A percentile compares a stretch with the other conserved stretches of the same genome.
Evolutionary conservation across 2,797 vertebrate species (phyloP).

Genomic region (Loris lydekkerianus): DNA sequence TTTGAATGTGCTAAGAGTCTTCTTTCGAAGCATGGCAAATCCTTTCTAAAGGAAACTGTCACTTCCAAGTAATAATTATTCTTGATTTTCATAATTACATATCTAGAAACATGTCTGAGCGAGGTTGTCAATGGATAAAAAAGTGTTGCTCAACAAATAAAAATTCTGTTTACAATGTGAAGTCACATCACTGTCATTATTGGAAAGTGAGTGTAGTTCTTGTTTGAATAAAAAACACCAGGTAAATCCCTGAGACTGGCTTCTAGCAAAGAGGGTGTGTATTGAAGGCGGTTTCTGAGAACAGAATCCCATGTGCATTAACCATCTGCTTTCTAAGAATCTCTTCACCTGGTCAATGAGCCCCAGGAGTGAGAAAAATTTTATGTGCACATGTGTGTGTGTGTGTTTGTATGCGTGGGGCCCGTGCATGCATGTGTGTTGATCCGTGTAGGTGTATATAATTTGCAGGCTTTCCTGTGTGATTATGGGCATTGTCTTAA

Average conservation of each 20-base stretch:
- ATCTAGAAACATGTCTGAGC: constrained; percentile 39
- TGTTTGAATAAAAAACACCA: constrained; percentile 17
- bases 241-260: neutral
- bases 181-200: neutral
- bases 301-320: neutral
- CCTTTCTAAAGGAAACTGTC: constrained; percentile 59
- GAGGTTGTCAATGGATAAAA: constrained; percentile 44
- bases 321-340: constrained; percentile 34
- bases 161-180: constrained; percentile 38
- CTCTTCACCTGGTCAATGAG: neutral
- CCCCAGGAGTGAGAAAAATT: neutral
- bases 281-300: neutral
- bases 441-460: neutral
- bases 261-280: neutral
- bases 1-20: neutral
- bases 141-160: constrained; percentile 61
- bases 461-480: neutral
- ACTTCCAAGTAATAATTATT: constrained; percentile 68
- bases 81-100: constrained; percentile 66
- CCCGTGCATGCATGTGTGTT: neutral
- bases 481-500: neutral
- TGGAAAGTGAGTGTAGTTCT: constrained; percentile 26
- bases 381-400: neutral
- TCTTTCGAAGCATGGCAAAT: constrained; percentile 55
- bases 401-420: neutral